Conservation (phyloP, 2,888 invertebrate genomes). For the Oscheius sp. region DNA sequence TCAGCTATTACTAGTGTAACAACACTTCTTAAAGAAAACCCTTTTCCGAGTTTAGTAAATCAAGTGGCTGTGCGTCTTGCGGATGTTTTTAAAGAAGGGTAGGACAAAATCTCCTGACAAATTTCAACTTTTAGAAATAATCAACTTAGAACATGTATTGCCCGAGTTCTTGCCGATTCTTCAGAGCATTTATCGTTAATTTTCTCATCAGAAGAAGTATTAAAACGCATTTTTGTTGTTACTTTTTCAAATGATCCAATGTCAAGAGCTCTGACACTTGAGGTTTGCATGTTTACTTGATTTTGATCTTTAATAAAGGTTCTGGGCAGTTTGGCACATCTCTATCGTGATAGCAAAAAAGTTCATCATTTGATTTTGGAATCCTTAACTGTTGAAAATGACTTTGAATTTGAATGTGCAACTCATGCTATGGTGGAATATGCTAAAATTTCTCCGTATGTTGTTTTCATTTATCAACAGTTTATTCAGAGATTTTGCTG, state of each 20-base stretch:
- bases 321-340: constrained; percentile 28
- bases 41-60: constrained; percentile 95
- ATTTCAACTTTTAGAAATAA: neutral
- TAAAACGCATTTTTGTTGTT: constrained; percentile 81
- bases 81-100: constrained; percentile 86
- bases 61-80: constrained; percentile 92
- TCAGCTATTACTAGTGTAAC: constrained; percentile 96
- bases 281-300: constrained; percentile 22
- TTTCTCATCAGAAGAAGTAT: constrained; percentile 77
- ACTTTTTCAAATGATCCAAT: constrained; percentile 95
- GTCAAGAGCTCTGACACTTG: constrained; percentile 86
- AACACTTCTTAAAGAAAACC: constrained; percentile 92
- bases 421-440: constrained; percentile 93
- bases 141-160: constrained; percentile 83
- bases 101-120: constrained; percentile 4
- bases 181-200: constrained; percentile 93
- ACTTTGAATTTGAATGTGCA: constrained; percentile 93
- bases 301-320: constrained; percentile 67
- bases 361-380: constrained; percentile 52
- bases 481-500: constrained; percentile 73
- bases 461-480: neutral
- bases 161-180: constrained; percentile 91
- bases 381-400: constrained; percentile 84
- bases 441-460: constrained; percentile 88
- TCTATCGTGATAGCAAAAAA: constrained; percentile 29